phyloP scores from a whole-genome alignment of 1,140 invertebrate genomes.

The Mercenaria mercenaria region DNA sequence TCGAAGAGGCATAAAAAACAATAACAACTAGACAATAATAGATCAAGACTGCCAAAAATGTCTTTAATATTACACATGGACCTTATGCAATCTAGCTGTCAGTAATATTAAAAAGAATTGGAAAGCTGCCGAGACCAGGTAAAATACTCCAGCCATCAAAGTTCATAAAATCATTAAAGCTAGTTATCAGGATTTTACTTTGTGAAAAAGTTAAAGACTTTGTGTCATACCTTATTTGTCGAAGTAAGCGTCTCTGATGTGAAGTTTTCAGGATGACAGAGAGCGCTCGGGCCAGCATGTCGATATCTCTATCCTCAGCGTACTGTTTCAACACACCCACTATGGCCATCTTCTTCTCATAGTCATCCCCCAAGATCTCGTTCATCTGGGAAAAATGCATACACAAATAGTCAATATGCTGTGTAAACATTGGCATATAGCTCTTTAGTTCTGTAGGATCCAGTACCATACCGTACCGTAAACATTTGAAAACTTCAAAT shows the following conservation, averaged over 20 bases:
- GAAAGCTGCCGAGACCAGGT: too few relatives aligned
- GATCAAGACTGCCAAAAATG: too few relatives aligned
- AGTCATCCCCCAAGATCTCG: constrained; percentile 81
- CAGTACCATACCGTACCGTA: constrained; percentile 67
- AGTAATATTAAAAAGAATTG: too few relatives aligned
- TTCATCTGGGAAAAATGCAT: constrained; percentile 82
- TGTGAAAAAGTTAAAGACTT: too few relatives aligned
- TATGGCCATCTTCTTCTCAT: constrained; percentile 85
- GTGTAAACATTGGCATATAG: constrained; percentile 70
- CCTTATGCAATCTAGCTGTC: too few relatives aligned
- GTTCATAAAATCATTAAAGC: too few relatives aligned
- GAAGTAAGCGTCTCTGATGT: constrained; percentile 78
- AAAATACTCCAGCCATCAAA: too few relatives aligned
- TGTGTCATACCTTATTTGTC: constrained; percentile 79
- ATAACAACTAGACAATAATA: too few relatives aligned
- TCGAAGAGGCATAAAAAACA: too few relatives aligned
- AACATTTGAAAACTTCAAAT: constrained; percentile 36
- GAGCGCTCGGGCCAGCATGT: constrained; percentile 80
- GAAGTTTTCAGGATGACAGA: constrained; percentile 77
- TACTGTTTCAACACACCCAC: constrained; percentile 84
- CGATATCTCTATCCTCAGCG: constrained; percentile 83
- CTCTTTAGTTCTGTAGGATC: constrained; percentile 64
- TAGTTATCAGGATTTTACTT: too few relatives aligned
- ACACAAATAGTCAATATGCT: constrained; percentile 71
- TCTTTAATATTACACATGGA: too few relatives aligned